A percentile compares a stretch with the other conserved stretches of the same genome.
phyloP scores from a whole-genome alignment of 2,888 invertebrate species.

The Caenorhabditis panamensis region DNA sequence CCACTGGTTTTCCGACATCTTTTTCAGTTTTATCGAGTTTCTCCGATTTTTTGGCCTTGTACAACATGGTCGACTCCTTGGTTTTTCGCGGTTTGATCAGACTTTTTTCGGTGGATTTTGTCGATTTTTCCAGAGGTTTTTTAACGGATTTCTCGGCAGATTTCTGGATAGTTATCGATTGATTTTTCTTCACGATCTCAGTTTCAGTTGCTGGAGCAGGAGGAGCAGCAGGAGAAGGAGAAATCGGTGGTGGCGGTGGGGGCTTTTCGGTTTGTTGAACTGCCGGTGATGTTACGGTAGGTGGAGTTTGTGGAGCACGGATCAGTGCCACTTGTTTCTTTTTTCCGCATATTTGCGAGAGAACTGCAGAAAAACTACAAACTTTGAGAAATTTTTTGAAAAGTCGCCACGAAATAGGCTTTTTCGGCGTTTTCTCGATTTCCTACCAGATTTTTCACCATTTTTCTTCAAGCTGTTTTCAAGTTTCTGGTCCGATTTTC shows the following conservation, averaged over 20 bases:
- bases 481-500: too few species aligned
- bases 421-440: too few species aligned
- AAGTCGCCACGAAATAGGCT: too few species aligned
- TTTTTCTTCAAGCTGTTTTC: too few species aligned
- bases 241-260: too few species aligned
- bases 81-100: not conserved
- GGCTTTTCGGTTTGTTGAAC: too few species aligned
- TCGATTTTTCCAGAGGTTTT: not conserved
- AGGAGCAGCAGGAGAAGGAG: too few species aligned
- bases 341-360: conserved; percentile 13
- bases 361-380: conserved; percentile 3
- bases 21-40: conserved; percentile 3
- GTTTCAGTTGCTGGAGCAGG: too few species aligned
- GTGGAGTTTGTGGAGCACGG: not conserved
- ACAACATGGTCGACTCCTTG: not conserved
- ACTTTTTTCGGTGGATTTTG: not conserved
- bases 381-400: not conserved
- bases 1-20: not conserved
- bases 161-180: not conserved
- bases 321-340: conserved; percentile 6
- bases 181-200: not conserved
- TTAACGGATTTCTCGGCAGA: not conserved
- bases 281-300: not conserved
- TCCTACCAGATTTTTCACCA: too few species aligned
- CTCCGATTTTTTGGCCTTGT: not conserved